Evolutionary conservation across 2,797 vertebrate genomes (phyloP), one percentile per base, ranked within the genome.

Genomic region (Amblyopsis hoosieri): DNA sequence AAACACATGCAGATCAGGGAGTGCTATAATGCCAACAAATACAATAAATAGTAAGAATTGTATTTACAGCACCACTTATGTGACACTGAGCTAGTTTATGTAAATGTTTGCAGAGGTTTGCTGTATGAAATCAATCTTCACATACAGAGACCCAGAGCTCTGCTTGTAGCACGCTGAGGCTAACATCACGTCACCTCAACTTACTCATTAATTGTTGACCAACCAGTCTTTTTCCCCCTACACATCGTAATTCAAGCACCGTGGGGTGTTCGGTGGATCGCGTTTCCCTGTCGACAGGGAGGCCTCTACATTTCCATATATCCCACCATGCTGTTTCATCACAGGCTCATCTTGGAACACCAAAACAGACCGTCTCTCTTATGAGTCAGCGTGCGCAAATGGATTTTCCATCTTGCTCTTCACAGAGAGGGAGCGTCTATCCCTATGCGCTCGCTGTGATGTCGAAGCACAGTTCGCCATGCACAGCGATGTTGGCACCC

Each of bases 331-430:
- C 62, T 64, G 72, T 72, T 82, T 85, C 74, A 79, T 82, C 76
- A 58, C 69, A 66, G 77, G 81, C 72, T 77, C 72, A 74, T 74
- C 83, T 76, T 72, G 67, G 81, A 74, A 85, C 33, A 70, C 67
- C 74, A 63, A 80, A 78, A 82, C 75, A 76, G 69, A 17, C 57
- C 65, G 56, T 77, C 19, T 62, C 75, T 50, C 13, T 74, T 74
- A 53, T 73, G 89, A 89, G 77, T 91, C 88, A 91, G 79, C 84
- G 83, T 14, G 71, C 54, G 78, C 75, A 82, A 89, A 89, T 85
- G 85, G 83, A 85, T 89, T 90, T 90, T 91, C 88, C 88, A 84
- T 90, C 84, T 89, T 76, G 74, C 75, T 79, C 80, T 74, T 86
- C 72, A 72, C 71, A 79, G 71, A 78, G 73, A 71, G 86, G 84